Evolutionary conservation across 2,797 vertebrate species (phyloP), one percentile per base, ranked within the genome.

Genomic region (Remorina albescens): DNA sequence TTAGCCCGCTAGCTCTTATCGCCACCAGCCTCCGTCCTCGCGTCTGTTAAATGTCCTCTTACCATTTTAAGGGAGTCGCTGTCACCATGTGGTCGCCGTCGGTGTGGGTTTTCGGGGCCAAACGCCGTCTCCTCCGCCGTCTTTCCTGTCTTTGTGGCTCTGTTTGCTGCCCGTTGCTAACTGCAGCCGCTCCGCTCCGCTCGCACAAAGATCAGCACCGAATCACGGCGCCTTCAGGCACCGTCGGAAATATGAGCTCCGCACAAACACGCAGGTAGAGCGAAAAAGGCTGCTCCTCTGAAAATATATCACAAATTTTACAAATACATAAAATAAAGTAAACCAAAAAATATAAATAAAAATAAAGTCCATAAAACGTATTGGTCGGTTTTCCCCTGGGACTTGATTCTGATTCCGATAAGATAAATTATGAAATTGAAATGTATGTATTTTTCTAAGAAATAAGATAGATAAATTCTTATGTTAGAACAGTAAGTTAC

Each of bases 181-280:
- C 89, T 91, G 88, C 91, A 87, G 86, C 76, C 86, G 87, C 83
- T 83, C 53, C 8, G 80, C 76, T 87, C 37, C 76, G 81, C 71
- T 83, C 87, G 82, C 90, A 93, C 92, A 93, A 93, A 93, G 92
- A 91, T 93, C 91, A 82, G 79, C 87, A 79, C 69, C 56, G 72
- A 82, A 72, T 78, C 81, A 73, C 19, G 90, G 1, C 1, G 77
- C 88, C 0, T 92, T 90, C 80, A 84, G 0, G 77, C 0, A 0
- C 76, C 0, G n/a, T 74, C 36, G 78, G 84, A 84, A 79, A 89
- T 12, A 10, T 0, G 9, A 6, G 21, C 8, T 1, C 12, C 15
- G 13, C 30, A 1, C 47, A 2, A 53, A 36, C 10, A 10, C 0
- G 23, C 10, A 51, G 5, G 1, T 32, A 8, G 41, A 8, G 23